phyloP scores from a whole-genome alignment of 2,888 invertebrate genomes.

The Philereme transversata region DNA sequence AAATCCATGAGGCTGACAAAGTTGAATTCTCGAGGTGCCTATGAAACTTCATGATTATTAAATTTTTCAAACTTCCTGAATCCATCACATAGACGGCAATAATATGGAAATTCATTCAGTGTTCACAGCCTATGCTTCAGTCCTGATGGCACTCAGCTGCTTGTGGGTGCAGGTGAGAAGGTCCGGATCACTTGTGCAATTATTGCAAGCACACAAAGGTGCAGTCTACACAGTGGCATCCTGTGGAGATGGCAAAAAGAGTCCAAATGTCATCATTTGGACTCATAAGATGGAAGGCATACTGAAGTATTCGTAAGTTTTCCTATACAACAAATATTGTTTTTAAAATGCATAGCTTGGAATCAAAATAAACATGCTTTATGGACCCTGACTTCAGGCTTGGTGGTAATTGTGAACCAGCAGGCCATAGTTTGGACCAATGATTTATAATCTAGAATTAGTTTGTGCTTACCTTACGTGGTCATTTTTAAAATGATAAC shows the following conservation, averaged over 20 bases:
- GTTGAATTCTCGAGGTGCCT: constrained; percentile 93
- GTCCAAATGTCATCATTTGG: constrained; percentile 99
- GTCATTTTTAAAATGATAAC: too few relatives aligned
- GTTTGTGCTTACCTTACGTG: too few relatives aligned
- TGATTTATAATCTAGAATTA: too few relatives aligned
- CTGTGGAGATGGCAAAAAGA: constrained; percentile 95
- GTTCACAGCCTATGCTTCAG: constrained; percentile 97
- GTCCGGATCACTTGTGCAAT: constrained; percentile 96
- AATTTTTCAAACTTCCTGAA: too few relatives aligned
- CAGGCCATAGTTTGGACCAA: too few relatives aligned
- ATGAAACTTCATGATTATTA: neutral
- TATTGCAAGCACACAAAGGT: constrained; percentile 98
- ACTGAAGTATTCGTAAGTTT: constrained; percentile 95
- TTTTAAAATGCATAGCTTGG: too few relatives aligned
- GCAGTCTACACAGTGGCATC: constrained; percentile 96
- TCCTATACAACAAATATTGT: too few relatives aligned
- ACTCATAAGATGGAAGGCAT: constrained; percentile 97
- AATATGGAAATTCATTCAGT: constrained; percentile 73
- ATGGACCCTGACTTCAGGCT: too few relatives aligned
- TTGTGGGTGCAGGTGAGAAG: constrained; percentile 96
- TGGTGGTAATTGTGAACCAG: too few relatives aligned
- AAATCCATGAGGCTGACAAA: constrained; percentile 95
- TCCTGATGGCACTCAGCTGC: constrained; percentile 96
- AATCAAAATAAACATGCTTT: too few relatives aligned
- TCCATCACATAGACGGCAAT: too few relatives aligned